These are phyloP conservation scores for Rhynchonycteris naso DNA, from an alignment of 2,797 vertebrate species.

Conservation along the genomic window DNA sequence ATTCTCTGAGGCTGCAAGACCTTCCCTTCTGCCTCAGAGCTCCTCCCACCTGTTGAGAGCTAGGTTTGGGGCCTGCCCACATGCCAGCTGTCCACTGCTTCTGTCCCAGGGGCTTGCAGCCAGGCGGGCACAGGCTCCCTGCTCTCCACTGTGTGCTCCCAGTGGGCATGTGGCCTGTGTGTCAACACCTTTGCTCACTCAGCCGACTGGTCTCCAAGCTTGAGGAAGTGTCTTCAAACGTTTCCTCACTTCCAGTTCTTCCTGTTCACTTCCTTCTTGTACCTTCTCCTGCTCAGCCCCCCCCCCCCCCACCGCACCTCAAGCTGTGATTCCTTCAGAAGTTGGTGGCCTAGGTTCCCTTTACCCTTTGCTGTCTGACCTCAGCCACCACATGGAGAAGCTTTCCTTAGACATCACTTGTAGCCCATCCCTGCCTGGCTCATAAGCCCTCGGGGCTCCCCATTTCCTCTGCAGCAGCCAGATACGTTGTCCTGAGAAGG, in stretches of 20 bases:
- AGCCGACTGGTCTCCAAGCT: not conserved
- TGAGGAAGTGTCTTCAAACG: not conserved
- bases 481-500: not conserved
- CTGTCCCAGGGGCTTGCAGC: not conserved
- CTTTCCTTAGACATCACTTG: not conserved
- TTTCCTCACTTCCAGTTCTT: not conserved
- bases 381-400: not conserved
- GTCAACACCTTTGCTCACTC: not conserved
- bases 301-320: not conserved
- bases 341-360: not conserved
- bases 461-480: not conserved
- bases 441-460: not conserved
- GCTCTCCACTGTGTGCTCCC: not conserved
- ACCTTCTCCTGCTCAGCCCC: not conserved
- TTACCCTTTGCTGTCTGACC: not conserved
- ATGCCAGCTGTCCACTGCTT: not conserved
- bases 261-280: not conserved
- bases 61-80: not conserved
- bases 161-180: fast-evolving
- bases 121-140: not conserved
- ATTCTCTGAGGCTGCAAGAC: not conserved
- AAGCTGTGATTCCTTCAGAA: not conserved
- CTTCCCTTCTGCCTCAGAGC: not conserved
- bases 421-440: not conserved
- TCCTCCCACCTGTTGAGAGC: not conserved